A percentile compares a stretch with the other conserved stretches of the same genome.
phyloP scores from a whole-genome alignment of 92 coral and sea anemone species.

The Umimayanthus chanpuru region DNA sequence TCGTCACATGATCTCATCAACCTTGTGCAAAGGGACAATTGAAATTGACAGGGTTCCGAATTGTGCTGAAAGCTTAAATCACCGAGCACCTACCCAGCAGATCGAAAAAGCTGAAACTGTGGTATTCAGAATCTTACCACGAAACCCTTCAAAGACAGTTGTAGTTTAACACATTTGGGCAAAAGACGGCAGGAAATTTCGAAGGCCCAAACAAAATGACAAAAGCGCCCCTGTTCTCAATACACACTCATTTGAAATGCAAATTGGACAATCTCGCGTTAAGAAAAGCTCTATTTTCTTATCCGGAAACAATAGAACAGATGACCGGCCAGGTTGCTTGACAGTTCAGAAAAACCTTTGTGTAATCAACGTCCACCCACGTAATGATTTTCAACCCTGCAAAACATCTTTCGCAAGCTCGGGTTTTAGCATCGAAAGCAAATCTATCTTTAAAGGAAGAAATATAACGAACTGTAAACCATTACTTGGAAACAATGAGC shows the following conservation, averaged over 20 bases:
- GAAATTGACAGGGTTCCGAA: background rate
- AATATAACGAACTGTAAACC: background rate
- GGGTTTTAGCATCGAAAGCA: too few species aligned
- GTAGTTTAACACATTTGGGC: background rate
- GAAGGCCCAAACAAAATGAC: background rate
- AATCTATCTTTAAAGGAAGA: background rate
- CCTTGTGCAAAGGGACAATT: background rate
- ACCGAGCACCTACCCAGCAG: background rate
- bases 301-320: conserved; percentile 31
- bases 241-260: conserved; percentile 21
- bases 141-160: background rate
- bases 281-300: background rate
- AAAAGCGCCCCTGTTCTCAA: background rate
- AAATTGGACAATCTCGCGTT: background rate
- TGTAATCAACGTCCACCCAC: background rate
- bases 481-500: background rate
- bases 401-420: too few species aligned
- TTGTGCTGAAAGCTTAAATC: background rate
- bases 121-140: background rate
- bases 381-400: background rate
- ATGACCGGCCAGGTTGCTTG: background rate
- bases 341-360: conserved; percentile 26
- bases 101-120: background rate
- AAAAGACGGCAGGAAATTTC: background rate
- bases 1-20: background rate